Base-by-base conservation (phyloP, 2,113 vertebrate genomes). In the Natator depressus region DNA sequence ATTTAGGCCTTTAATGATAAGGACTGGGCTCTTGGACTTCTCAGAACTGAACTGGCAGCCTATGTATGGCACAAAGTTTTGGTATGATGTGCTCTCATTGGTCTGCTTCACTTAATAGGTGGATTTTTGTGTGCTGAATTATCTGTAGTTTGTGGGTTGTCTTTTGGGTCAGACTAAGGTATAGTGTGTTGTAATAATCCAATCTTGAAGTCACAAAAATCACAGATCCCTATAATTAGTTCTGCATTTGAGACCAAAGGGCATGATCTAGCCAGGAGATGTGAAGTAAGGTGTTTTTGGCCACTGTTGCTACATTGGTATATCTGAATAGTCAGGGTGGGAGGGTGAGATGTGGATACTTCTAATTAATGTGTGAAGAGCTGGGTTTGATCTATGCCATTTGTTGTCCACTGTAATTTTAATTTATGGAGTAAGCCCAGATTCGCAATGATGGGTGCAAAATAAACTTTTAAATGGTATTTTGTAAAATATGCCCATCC, bases 211-310 rank as follows among this genome's bases (percentile, higher is more conserved):
- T 20, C 22, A 75, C 72, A 92, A 78, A 78, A 91, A 59, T 76
- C 82, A 35, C 49, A 91, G 12, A 79, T 94, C 80, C 85, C 47
- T 82, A 16, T 91, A 90, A 31, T 31, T 90, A 1, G 0, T 86
- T 95, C 89, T 89, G 35, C 93, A 22, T 88, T 95, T 92, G 89
- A 89, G 72, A 62, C 85, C 35, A 35, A 96, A 78, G 55, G 76
- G 20, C 50, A 86, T 88, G 49, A 17, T 91, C 65, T 20, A 85
- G 10, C 82, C 35, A 46, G 72, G 76, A 50, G 49, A 90, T 80
- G 81, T 59, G 85, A 76, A 80, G 92, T 81, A 87, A 29, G 79
- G 55, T 3, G 2, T 27, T 91, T 93, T 89, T 94, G 87, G 8
- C 76, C 25, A 16, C 35, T 95, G 51, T 72, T 86, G 90, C 82